Percentiles rank a stretch among this genome's conserved stretches.
These are phyloP conservation scores for Oenanthe melanoleuca DNA, from an alignment of 2,113 vertebrate species.

Conservation along the genomic window DNA sequence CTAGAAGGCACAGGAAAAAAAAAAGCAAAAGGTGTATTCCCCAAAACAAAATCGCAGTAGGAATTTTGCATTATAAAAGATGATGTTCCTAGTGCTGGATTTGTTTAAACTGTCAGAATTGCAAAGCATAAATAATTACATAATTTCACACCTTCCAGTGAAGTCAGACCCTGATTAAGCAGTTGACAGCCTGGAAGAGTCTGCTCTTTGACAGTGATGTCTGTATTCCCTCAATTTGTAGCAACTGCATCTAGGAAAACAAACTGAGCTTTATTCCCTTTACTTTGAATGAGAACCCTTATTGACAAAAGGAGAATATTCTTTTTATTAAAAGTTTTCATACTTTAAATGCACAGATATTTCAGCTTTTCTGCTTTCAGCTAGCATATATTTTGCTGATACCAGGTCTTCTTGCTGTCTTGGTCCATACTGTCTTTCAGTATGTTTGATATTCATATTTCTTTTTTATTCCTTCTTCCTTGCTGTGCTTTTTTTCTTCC, in stretches of 20 bases:
- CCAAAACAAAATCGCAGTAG: not conserved
- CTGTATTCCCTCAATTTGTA: constrained; percentile 25
- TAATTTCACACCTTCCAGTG: constrained; percentile 45
- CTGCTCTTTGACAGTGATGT: constrained; percentile 9
- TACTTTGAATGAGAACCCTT: not conserved
- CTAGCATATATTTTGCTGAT: not conserved
- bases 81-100: constrained; percentile 4
- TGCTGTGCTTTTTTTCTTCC: constrained; percentile 32
- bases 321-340: constrained; percentile 1
- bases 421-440: constrained; percentile 43
- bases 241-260: not conserved
- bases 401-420: constrained; percentile 1
- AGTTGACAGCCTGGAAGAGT: constrained; percentile 34
- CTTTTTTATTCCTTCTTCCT: constrained; percentile 51
- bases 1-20: not conserved
- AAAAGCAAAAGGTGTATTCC: not conserved
- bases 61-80: constrained; percentile 40
- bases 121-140: constrained; percentile 49
- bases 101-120: constrained; percentile 39
- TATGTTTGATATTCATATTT: constrained; percentile 54
- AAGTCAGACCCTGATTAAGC: constrained; percentile 53
- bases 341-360: constrained; percentile 13
- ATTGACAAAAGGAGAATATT: not conserved
- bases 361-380: constrained; percentile 36
- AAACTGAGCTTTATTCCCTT: constrained; percentile 6